Evolutionary conservation across 2,797 vertebrate genomes (phyloP).

Genomic region (Eleutherodactylus coqui): DNA sequence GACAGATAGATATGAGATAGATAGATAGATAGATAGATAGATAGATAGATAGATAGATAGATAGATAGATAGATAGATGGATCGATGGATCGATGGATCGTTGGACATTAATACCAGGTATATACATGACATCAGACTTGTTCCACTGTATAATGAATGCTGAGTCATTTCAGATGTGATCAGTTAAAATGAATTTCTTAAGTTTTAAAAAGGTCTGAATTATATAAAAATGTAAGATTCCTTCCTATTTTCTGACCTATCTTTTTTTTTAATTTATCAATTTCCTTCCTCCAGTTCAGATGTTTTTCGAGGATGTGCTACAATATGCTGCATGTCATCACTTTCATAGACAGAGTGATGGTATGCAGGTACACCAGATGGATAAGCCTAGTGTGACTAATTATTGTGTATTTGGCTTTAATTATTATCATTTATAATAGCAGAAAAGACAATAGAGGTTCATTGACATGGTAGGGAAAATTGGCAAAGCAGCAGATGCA

Average conservation of each 20-base stretch:
- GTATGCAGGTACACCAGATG: constrained; percentile 87
- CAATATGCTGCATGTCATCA: constrained; percentile 83
- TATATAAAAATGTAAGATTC: not conserved
- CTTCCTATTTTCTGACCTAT: constrained; percentile 63
- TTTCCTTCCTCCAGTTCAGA: constrained; percentile 71
- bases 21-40: too few species aligned
- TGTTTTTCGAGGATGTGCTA: constrained; percentile 77
- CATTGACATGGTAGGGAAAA: constrained; percentile 75
- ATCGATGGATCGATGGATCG: too few species aligned
- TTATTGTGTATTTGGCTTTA: constrained; percentile 91
- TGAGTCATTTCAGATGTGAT: not conserved
- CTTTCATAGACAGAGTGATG: constrained; percentile 80
- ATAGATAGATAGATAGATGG: too few species aligned
- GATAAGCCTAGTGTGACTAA: constrained; percentile 91
- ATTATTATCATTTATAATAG: constrained; percentile 91
- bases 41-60: too few species aligned
- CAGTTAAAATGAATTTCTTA: not conserved
- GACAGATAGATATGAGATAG: too few species aligned
- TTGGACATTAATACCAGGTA: not conserved
- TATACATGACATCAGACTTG: not conserved
- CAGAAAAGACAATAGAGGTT: constrained; percentile 86
- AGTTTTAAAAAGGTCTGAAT: not conserved
- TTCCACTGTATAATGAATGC: not conserved
- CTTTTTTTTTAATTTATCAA: constrained; percentile 69
- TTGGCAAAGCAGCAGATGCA: constrained; percentile 67